Conservation (phyloP, 2,797 vertebrate species). For the Protosalanx chinensis region DNA sequence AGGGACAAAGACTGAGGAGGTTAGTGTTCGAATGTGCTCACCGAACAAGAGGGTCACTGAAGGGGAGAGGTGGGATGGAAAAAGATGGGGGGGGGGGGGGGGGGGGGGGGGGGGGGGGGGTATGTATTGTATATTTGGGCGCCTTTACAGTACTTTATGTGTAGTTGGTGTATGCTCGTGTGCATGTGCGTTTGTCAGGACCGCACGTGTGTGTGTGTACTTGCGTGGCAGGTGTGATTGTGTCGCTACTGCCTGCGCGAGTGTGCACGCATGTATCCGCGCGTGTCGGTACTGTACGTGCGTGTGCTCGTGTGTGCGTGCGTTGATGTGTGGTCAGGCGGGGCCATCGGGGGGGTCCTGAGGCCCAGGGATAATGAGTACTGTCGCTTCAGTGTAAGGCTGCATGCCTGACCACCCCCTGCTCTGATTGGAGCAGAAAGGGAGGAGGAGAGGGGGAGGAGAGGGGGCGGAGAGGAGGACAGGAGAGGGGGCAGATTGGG, state of each 20-base stretch:
- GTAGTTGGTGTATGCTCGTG: not conserved
- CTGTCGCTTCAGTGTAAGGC: slow-evolving; percentile 45
- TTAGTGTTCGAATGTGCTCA: not conserved
- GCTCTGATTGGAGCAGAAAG: slow-evolving; percentile 36
- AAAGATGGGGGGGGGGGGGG: not conserved
- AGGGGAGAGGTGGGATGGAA: not conserved
- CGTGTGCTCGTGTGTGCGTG: slow-evolving; percentile 27
- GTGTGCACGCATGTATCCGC: no score
- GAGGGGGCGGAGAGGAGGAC: slow-evolving; percentile 23
- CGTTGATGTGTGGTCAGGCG: slow-evolving; percentile 13
- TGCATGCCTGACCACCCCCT: slow-evolving; percentile 50
- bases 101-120: not conserved
- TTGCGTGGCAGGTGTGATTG: not conserved
- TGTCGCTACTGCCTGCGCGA: no score
- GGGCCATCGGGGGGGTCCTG: slow-evolving; percentile 40
- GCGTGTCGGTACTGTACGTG: not conserved
- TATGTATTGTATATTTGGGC: not conserved
- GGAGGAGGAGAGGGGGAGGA: slow-evolving; percentile 30
- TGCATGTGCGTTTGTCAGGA: not conserved
- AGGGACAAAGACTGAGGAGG: not conserved
- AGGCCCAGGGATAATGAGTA: slow-evolving; percentile 56
- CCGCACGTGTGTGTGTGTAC: not conserved
- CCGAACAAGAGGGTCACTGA: not conserved
- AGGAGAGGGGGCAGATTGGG: slow-evolving; percentile 16
- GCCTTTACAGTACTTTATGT: no score